Evolutionary conservation across 2,113 vertebrate genomes (phyloP).

Genomic region (Chaenocephalus aceratus): DNA sequence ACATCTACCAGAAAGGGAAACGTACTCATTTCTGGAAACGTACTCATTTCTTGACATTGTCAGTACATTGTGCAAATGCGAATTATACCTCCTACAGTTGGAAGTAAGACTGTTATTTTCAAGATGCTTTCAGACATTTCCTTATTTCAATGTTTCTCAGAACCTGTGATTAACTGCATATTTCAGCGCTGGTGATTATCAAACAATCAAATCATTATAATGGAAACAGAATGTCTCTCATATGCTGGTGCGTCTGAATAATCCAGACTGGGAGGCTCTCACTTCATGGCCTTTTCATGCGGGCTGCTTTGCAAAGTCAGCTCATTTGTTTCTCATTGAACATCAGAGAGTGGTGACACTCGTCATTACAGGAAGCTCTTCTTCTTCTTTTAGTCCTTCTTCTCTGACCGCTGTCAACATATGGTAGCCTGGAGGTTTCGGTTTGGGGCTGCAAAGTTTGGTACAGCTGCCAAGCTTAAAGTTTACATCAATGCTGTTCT

Average conservation of each 20-base stretch:
- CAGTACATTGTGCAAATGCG: conserved; percentile 4
- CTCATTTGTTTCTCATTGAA: conserved; percentile 61
- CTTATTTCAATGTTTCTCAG: conserved; percentile 3
- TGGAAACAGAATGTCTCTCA: conserved; percentile 20
- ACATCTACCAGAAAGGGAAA: conserved; percentile 56
- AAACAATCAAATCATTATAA: background rate
- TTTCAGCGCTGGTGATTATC: conserved; percentile 1
- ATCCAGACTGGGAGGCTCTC: conserved; percentile 33
- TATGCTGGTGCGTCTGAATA: conserved; percentile 23
- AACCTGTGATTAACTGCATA: background rate
- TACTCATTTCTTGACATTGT: conserved; percentile 44
- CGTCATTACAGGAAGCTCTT: conserved; percentile 18
- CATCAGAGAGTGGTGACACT: conserved; percentile 40
- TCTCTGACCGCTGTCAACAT: conserved; percentile 14
- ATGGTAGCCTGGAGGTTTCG: conserved; percentile 4
- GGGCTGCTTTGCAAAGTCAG: conserved; percentile 44
- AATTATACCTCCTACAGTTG: conserved; percentile 40
- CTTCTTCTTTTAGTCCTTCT: conserved; percentile 6
- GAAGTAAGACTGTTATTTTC: conserved; percentile 17
- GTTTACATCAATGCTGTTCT: background rate
- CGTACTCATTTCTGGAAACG: conserved; percentile 38
- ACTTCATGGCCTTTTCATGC: conserved; percentile 46
- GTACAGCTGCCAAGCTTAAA: background rate
- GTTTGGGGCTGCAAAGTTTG: background rate
- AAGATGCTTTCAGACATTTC: conserved; percentile 15